Evolutionary conservation across 2,888 invertebrate species (phyloP).

Genomic region (Parnassius orleans): DNA sequence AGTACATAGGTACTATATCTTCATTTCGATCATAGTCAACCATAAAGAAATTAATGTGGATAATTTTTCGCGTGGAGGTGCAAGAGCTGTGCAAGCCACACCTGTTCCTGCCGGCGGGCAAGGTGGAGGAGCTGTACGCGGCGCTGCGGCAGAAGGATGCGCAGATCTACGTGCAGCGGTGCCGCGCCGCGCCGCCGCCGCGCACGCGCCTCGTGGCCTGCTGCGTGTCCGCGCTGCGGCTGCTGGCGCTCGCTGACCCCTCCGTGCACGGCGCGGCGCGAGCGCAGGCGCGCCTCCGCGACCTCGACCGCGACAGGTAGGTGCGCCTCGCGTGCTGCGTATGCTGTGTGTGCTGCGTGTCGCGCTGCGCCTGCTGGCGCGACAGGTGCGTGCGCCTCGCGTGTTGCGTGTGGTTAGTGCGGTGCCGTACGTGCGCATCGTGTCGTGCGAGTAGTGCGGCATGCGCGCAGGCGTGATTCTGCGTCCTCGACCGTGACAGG

Average conservation of each 20-base stretch:
- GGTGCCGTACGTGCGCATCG: neutral
- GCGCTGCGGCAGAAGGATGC: conserved; percentile 94
- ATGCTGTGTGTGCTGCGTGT: neutral
- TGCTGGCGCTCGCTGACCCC: conserved; percentile 91
- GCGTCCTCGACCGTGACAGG: no score
- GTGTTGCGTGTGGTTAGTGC: no score
- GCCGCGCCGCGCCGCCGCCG: conserved; percentile 83
- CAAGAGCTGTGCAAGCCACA: conserved; percentile 90
- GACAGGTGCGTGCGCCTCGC: neutral
- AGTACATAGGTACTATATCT: no score
- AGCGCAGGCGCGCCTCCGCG: conserved; percentile 86
- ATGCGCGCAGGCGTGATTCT: no score
- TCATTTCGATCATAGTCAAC: no score
- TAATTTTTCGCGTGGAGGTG: conserved; percentile 44
- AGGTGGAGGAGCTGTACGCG: conserved; percentile 93
- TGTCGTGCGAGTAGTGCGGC: neutral
- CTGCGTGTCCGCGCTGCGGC: conserved; percentile 85
- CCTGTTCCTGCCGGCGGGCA: conserved; percentile 90
- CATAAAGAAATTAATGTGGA: neutral
- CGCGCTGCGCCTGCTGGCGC: no score
- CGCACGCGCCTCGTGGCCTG: conserved; percentile 90
- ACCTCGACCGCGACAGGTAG: conserved; percentile 90
- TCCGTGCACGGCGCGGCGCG: conserved; percentile 90
- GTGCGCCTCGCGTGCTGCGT: conserved; percentile 58
- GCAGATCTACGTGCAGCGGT: conserved; percentile 94